These are phyloP conservation scores for Ichneumon xanthorius DNA, from an alignment of 2,888 invertebrate genomes.

Conservation along the genomic window DNA sequence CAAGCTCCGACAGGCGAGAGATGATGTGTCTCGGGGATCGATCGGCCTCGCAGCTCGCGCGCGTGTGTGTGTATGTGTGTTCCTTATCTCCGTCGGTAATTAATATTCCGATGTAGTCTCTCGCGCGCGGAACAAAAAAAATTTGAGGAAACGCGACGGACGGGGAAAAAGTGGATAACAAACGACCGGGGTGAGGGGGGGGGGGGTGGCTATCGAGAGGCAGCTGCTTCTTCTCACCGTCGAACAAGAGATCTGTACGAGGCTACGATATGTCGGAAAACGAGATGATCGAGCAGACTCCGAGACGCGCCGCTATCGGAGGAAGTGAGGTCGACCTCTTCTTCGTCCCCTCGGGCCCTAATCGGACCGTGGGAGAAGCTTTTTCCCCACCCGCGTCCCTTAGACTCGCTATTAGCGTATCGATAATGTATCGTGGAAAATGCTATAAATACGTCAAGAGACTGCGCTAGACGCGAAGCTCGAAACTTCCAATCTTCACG, in stretches of 20 bases:
- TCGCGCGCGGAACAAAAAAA: not conserved
- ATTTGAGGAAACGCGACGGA: conserved; percentile 55
- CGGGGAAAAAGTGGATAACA: conserved; percentile 50
- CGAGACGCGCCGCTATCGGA: conserved; percentile 82
- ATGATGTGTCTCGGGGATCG: conserved; percentile 4
- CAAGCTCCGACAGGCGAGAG: not conserved
- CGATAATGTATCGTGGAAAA: conserved; percentile 68
- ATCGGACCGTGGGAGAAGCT: conserved; percentile 75
- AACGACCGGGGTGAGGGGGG: conserved; percentile 3
- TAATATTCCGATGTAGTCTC: conserved; percentile 77
- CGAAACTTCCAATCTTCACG: conserved; percentile 36
- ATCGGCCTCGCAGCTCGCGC: conserved; percentile 8
- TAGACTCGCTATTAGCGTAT: conserved; percentile 28
- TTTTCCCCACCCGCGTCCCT: conserved; percentile 66
- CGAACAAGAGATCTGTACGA: conserved; percentile 29
- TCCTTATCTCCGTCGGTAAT: conserved; percentile 76
- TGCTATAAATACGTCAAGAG: conserved; percentile 66
- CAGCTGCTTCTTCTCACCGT: conserved; percentile 60
- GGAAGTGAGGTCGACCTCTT: conserved; percentile 84
- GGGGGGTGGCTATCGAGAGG: conserved; percentile 54
- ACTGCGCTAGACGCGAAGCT: not conserved
- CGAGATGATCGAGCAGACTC: conserved; percentile 76
- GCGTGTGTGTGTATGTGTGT: not conserved
- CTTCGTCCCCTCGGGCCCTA: conserved; percentile 63
- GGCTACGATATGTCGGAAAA: conserved; percentile 20